Conservation (phyloP, 2,797 vertebrate genomes). For the Eleutherodactylus coqui region DNA sequence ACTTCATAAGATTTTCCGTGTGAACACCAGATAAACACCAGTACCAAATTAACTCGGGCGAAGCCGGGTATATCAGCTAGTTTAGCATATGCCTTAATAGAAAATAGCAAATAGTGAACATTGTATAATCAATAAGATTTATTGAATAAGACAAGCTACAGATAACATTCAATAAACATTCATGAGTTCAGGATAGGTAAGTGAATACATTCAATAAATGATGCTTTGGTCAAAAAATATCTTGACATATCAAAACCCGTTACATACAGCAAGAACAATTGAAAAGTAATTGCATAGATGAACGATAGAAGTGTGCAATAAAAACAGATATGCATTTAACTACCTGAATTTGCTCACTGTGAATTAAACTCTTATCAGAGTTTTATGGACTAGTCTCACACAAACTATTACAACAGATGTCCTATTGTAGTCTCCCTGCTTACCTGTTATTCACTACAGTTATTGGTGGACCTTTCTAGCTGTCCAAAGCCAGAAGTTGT, state of each 20-base stretch:
- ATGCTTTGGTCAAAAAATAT: constrained; percentile 62
- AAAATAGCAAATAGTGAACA: not conserved
- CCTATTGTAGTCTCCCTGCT: not conserved
- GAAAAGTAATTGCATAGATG: constrained; percentile 61
- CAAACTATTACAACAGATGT: not conserved
- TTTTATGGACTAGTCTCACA: not conserved
- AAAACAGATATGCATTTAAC: not conserved
- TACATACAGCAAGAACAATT: constrained; percentile 44
- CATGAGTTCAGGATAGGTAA: constrained; percentile 51
- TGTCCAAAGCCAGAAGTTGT: not conserved
- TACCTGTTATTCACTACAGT: not conserved
- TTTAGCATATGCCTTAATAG: not conserved
- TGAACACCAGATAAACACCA: too few species aligned
- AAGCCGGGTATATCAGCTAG: too few species aligned
- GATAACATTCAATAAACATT: constrained; percentile 55
- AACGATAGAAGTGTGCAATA: constrained; percentile 44
- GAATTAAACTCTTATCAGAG: not conserved
- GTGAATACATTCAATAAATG: constrained; percentile 61
- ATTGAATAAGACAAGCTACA: constrained; percentile 57
- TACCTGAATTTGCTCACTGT: constrained; percentile 24
- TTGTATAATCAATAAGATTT: constrained; percentile 50
- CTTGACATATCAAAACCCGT: constrained; percentile 43
- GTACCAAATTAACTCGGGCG: too few species aligned
- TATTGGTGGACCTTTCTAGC: not conserved
- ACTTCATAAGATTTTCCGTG: too few species aligned